Percentiles rank a stretch among this genome's conserved stretches.
Conservation (phyloP, 2,888 invertebrate genomes). For the Junonia oenone region DNA sequence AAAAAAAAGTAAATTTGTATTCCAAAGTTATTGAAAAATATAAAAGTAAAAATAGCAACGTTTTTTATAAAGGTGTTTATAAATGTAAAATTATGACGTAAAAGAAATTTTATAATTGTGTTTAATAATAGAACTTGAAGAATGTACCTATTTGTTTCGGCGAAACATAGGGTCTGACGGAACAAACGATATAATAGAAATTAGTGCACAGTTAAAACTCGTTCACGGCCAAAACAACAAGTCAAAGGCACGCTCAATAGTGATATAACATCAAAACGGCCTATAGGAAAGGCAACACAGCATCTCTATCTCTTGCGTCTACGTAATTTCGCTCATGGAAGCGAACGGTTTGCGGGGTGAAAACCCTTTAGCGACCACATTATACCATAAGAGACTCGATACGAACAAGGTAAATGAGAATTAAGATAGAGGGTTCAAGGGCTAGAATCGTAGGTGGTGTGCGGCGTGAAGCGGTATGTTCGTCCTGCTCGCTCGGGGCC, state of each 20-base stretch:
- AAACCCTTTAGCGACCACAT: conserved; percentile 66
- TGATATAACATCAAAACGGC: conserved; percentile 69
- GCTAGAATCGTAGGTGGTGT: conserved; percentile 62
- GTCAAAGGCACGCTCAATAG: conserved; percentile 66
- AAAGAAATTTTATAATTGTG: too few relatives aligned
- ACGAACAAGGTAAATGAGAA: conserved; percentile 63
- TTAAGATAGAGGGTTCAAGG: conserved; percentile 69
- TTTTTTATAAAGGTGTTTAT: too few relatives aligned
- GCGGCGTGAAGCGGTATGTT: conserved; percentile 53
- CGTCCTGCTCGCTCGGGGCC: conserved; percentile 72
- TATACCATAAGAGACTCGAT: conserved; percentile 62
- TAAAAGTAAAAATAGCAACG: too few relatives aligned
- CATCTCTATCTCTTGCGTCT: conserved; percentile 68
- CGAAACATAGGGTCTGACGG: not conserved
- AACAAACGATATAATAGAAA: conserved; percentile 30
- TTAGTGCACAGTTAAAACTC: conserved; percentile 52
- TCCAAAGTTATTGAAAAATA: too few relatives aligned
- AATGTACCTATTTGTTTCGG: not conserved
- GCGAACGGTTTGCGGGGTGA: conserved; percentile 63
- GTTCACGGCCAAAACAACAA: conserved; percentile 69
- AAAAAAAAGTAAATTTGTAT: too few relatives aligned
- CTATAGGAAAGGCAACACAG: conserved; percentile 67
- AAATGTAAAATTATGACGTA: too few relatives aligned
- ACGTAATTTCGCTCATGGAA: conserved; percentile 54
- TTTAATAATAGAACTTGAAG: too few relatives aligned